phyloP scores from a whole-genome alignment of 2,797 vertebrate genomes.

The Phataginus tricuspis region DNA sequence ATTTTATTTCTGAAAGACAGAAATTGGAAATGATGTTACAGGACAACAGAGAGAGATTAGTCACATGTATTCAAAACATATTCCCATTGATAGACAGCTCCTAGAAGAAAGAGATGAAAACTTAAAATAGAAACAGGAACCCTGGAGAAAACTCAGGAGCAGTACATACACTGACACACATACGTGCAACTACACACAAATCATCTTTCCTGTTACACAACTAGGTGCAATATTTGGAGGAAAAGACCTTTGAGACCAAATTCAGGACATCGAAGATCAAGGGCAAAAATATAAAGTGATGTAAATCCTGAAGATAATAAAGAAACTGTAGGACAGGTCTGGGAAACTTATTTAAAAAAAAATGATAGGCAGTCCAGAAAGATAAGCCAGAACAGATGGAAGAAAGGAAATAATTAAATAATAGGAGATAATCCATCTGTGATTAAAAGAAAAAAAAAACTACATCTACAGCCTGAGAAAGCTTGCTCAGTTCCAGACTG shows the following conservation, averaged over 20 bases:
- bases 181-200: neutral
- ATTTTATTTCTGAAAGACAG: neutral
- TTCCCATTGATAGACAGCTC: neutral
- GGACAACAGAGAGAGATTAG: neutral
- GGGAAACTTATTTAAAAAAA: neutral
- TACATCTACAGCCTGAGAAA: slow-evolving; percentile 1
- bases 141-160: neutral
- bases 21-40: neutral
- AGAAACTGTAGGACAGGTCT: neutral
- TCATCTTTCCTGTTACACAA: neutral
- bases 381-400: slow-evolving; percentile 47
- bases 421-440: slow-evolving; percentile 34
- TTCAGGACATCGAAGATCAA: neutral
- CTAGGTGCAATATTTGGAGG: neutral
- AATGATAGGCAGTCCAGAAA: slow-evolving; percentile 30
- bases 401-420: slow-evolving; percentile 58
- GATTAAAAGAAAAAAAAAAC: slow-evolving; percentile 22
- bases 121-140: neutral
- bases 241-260: neutral
- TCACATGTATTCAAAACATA: neutral
- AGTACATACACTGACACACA: neutral
- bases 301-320: slow-evolving; percentile 4
- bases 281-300: neutral
- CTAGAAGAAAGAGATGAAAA: neutral
- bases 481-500: slow-evolving; percentile 29